These are phyloP conservation scores for Labia minor DNA, from an alignment of 2,888 invertebrate genomes.

Conservation along the genomic window DNA sequence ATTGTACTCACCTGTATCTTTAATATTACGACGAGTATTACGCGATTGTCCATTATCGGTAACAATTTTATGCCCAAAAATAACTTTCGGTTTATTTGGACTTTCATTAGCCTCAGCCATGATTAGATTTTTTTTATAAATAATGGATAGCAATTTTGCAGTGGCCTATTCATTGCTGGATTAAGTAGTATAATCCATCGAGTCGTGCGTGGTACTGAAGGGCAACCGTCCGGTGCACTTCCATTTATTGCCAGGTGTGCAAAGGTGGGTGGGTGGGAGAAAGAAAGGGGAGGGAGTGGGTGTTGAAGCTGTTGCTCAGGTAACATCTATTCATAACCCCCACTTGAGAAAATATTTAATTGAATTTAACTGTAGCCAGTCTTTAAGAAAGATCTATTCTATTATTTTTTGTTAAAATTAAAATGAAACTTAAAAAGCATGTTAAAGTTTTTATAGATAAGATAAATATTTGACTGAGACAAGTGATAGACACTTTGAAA, in stretches of 20 bases:
- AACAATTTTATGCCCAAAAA: background rate
- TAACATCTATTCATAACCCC: too few species aligned
- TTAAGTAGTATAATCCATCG: background rate
- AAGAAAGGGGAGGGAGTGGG: background rate
- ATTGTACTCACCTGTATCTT: background rate
- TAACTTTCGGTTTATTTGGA: background rate
- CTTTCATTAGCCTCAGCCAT: background rate
- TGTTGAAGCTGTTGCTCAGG: too few species aligned
- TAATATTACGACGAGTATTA: background rate
- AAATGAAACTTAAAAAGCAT: too few species aligned
- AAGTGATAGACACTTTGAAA: too few species aligned
- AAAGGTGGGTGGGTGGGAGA: too few species aligned
- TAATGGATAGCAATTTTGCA: background rate
- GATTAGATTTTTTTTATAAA: background rate
- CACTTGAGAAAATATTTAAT: too few species aligned
- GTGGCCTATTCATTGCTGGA: too few species aligned
- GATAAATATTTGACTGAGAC: too few species aligned
- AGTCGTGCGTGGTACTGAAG: background rate
- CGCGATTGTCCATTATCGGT: background rate
- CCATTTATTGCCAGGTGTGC: background rate
- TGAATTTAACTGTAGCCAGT: too few species aligned
- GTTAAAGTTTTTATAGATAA: too few species aligned
- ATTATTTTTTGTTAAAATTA: too few species aligned
- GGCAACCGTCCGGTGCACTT: background rate
- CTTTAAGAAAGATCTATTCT: too few species aligned